Conservation (phyloP, 2,113 vertebrate species). For the Cavia aperea region DNA sequence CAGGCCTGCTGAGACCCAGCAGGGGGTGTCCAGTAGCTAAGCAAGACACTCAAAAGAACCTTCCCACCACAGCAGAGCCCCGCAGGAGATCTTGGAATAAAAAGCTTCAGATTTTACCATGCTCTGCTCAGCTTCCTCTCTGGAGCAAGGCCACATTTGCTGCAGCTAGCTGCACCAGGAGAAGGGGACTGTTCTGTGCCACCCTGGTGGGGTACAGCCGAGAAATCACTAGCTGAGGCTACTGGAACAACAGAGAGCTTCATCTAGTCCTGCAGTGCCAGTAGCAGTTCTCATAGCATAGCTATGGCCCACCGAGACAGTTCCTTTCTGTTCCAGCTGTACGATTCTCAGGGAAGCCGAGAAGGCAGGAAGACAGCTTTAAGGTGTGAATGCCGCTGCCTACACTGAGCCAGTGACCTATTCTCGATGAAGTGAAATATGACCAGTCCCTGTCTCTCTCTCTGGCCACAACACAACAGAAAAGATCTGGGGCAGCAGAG, state of each 20-base stretch:
- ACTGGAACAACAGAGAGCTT: not conserved
- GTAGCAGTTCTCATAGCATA: not conserved
- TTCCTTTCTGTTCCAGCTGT: not conserved
- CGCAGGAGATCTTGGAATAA: not conserved
- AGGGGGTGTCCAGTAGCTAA: not conserved
- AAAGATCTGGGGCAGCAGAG: not conserved
- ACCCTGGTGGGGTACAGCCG: not conserved
- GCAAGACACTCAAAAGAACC: not conserved
- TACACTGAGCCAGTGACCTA: not conserved
- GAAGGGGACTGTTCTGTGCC: not conserved
- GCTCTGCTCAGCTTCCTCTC: not conserved
- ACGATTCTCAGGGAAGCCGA: not conserved
- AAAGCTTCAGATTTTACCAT: not conserved
- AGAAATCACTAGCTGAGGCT: not conserved
- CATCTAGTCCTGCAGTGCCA: not conserved
- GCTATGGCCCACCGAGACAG: not conserved
- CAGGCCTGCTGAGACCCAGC: not conserved
- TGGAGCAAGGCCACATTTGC: not conserved
- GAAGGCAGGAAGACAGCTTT: not conserved
- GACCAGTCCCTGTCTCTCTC: not conserved
- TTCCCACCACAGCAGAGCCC: not conserved
- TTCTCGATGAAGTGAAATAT: not conserved
- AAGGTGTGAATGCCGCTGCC: fast-evolving
- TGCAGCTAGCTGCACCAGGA: not conserved
- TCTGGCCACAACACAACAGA: not conserved